Evolutionary conservation across 2,888 invertebrate genomes (phyloP).

Genomic region (Flexamia atlantica): DNA sequence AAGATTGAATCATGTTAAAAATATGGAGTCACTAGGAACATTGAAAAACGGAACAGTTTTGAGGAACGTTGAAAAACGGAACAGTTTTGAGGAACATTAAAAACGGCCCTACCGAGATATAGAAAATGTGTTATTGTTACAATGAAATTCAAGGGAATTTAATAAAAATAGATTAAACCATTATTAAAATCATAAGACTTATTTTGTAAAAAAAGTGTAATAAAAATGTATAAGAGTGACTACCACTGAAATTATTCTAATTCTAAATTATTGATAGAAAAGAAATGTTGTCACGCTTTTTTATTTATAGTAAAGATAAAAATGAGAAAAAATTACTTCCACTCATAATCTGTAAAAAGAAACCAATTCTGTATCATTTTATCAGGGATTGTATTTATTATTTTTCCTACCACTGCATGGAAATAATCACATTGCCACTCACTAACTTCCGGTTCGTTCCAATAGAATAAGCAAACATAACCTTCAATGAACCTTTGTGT

Average conservation of each 20-base stretch:
- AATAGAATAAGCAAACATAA: too few species aligned
- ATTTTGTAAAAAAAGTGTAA: background rate
- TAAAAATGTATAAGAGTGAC: background rate
- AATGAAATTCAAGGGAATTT: background rate
- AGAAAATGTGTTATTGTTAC: background rate
- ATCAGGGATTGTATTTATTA: background rate
- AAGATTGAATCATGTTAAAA: background rate
- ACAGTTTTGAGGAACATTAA: background rate
- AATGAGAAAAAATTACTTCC: background rate
- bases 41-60: too few species aligned
- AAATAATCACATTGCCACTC: too few species aligned
- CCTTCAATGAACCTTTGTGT: too few species aligned
- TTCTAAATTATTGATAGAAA: too few species aligned
- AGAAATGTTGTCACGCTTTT: too few species aligned
- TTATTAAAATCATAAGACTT: background rate
- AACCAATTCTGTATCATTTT: background rate
- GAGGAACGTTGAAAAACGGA: background rate
- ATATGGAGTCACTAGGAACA: background rate
- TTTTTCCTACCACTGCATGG: too few species aligned
- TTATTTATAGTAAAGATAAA: background rate
- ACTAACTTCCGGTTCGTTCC: too few species aligned
- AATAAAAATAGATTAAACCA: background rate
- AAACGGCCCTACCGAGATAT: background rate
- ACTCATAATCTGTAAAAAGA: background rate
- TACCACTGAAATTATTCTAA: too few species aligned